Evolutionary conservation across 2,113 vertebrate species (phyloP).

Genomic region (Dermatemys mawii): DNA sequence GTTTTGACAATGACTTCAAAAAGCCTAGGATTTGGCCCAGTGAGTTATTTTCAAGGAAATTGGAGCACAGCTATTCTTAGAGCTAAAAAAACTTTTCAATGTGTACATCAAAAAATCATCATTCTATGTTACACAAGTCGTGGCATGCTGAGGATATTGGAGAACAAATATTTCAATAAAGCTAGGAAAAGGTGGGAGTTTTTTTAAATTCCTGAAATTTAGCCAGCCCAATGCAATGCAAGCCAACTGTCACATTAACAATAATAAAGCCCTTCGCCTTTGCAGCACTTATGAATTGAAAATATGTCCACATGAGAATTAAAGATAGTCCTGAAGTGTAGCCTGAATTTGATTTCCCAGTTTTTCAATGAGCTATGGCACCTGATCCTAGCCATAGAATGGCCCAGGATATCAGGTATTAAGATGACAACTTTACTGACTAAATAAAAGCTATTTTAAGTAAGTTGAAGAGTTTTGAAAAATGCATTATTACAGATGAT

Average conservation of each 20-base stretch:
- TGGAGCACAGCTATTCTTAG: constrained; percentile 67
- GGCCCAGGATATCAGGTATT: not conserved
- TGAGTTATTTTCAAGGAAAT: constrained; percentile 79
- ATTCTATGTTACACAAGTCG: not conserved
- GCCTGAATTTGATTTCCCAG: not conserved
- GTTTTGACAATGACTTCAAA: constrained; percentile 64
- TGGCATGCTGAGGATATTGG: not conserved
- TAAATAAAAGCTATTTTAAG: not conserved
- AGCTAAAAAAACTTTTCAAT: constrained; percentile 47
- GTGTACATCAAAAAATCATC: constrained; percentile 10
- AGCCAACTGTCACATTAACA: constrained; percentile 22
- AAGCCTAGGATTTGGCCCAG: constrained; percentile 58
- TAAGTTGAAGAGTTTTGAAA: not conserved
- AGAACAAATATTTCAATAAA: not conserved
- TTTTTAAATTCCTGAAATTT: constrained; percentile 19
- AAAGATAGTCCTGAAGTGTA: not conserved
- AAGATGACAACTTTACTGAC: not conserved
- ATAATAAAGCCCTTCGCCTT: constrained; percentile 7
- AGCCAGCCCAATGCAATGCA: not conserved
- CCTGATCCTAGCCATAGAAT: not conserved
- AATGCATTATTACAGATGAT: not conserved
- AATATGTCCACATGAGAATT: not conserved
- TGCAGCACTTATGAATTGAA: not conserved
- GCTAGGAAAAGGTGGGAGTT: not conserved
- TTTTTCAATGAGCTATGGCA: not conserved